Percentiles rank a stretch among this genome's conserved stretches.
These are phyloP conservation scores for Rhincodon typus DNA, from an alignment of 2,797 vertebrate genomes.

Conservation along the genomic window DNA sequence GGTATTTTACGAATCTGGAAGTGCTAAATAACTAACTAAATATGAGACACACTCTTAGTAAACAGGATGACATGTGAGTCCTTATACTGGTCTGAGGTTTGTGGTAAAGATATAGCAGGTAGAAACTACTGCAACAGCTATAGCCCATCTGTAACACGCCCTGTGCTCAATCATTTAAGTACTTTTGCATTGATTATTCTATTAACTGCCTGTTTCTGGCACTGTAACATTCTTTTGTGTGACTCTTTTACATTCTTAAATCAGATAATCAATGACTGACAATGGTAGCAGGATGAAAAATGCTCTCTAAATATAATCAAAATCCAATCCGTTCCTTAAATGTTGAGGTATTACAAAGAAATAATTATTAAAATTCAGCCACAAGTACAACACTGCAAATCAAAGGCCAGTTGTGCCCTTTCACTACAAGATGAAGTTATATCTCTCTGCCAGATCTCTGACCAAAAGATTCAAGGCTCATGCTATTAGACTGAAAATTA, in stretches of 20 bases:
- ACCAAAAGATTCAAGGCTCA: background rate
- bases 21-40: background rate
- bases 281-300: background rate
- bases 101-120: background rate
- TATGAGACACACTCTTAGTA: background rate
- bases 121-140: background rate
- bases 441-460: background rate
- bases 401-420: background rate
- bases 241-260: background rate
- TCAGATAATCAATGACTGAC: background rate
- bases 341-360: background rate
- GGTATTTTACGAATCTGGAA: background rate
- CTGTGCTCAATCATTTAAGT: background rate
- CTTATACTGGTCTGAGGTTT: conserved; percentile 3
- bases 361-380: background rate
- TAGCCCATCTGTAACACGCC: background rate
- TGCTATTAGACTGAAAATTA: background rate
- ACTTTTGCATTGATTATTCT: background rate
- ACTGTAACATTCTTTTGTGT: background rate
- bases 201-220: background rate
- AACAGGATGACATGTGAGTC: background rate
- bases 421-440: background rate
- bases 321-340: background rate
- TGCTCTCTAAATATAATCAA: background rate
- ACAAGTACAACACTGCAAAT: background rate